phyloP scores from a whole-genome alignment of 2,113 vertebrate species.

The Tragulus kanchil region DNA sequence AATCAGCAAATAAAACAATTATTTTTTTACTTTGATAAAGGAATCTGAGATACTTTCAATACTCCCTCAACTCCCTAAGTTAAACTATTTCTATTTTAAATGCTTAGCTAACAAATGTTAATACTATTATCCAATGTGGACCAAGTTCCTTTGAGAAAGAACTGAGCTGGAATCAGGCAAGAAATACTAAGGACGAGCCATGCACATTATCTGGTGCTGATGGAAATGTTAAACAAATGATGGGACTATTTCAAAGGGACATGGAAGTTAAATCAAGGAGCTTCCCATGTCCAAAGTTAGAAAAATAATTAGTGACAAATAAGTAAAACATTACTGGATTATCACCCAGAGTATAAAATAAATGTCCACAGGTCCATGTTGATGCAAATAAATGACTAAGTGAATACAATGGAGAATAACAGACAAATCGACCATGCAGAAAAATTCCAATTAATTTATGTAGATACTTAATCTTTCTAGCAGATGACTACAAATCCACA shows the following conservation, averaged over 20 bases:
- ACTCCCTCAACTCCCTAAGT: rapidly evolving
- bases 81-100: neutral
- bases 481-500: neutral
- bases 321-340: neutral
- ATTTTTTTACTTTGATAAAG: neutral
- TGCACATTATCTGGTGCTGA: neutral
- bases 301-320: neutral
- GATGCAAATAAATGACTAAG: neutral
- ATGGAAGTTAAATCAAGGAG: neutral
- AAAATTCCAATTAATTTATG: neutral
- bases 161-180: neutral
- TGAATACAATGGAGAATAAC: neutral
- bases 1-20: neutral
- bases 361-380: neutral
- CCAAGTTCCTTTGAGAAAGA: neutral
- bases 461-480: neutral
- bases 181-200: neutral
- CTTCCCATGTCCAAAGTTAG: neutral
- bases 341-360: neutral
- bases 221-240: neutral
- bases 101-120: neutral
- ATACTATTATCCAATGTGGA: neutral
- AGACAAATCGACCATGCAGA: neutral
- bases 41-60: neutral
- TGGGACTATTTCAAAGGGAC: neutral